Evolutionary conservation across 2,113 vertebrate species (phyloP), one percentile per base, ranked within the genome.

Genomic region (Nicator chloris): DNA sequence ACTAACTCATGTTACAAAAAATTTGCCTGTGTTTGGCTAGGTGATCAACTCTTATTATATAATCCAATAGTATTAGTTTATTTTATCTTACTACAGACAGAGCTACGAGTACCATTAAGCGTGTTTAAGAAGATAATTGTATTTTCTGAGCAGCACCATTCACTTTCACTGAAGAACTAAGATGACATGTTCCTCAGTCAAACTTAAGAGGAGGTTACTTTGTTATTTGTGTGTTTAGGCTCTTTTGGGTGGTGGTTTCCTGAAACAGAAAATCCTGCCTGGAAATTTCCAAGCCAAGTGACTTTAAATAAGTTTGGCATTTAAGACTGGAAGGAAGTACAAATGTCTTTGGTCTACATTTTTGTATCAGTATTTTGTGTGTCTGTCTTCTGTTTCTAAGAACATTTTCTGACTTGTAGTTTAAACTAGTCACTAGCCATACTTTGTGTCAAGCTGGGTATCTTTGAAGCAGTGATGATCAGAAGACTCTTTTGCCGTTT

Each of bases 131-230:
- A 70, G 44, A 18, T 6, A 59, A 35, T 6, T 57, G 4, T 77
- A 8, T 70, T 89, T 33, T 73, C 39, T 89, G 56, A 63, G 19
- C 24, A 50, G 30, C 21, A 26, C n/a, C 13, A 5, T 88, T 73
- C 16, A 26, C 47, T 86, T 84, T 44, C 19, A 30, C 19, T 53
- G 33, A 12, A 2, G 44, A 66, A 71, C 20, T 44, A 83, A 65
- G 35, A 35, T 56, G 47, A 51, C 6, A 2, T 0, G 0, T 60
- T 92, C 30, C 24, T 89, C 1, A 1, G 22, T 77, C 31, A 73
- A 42, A 63, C 15, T 70, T 31, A 73, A 35, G 35, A 51, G 27
- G 20, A 65, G 42, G 13, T 30, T 83, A 53, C 18, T 93, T 90
- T 81, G 30, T 86, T 6, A 54, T 57, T 53, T 70, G 4, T 70